Evolutionary conservation across 2,797 vertebrate species (phyloP), one percentile per base, ranked within the genome.

Genomic region (Basileuterus tristriatus): DNA sequence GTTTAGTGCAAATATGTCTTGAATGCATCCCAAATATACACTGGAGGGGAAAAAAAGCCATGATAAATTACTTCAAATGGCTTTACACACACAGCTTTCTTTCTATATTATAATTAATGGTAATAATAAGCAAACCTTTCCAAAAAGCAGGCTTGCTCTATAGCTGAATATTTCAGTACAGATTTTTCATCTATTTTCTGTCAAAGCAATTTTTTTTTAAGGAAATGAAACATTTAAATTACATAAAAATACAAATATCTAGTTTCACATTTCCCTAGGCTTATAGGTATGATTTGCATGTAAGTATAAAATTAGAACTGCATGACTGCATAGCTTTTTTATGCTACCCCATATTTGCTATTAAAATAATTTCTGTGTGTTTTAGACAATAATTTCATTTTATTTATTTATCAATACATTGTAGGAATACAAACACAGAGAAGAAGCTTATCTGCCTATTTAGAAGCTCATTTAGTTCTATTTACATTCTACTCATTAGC

Each of bases 201-300:
- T 65, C 64, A 95, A 93, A 87, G 10, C 20, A 90, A 81, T 55
- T 69, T 55, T 79, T 79, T 79, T 93, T 72, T 9, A 92, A 71
- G 21, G 21, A 21, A 89, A 82, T 50, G 0, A 85, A 94, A 87
- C 83, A 77, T 67, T 75, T 69, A 82, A 85, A 91, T 81, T 63
- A 36, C 12, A 71, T 26, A 86, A 86, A 90, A 86, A 44, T 75
- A 91, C 30, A 68, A 90, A 96, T 69, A 84, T 24, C 44, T 8
- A 55, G 36, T 50, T 95, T 74, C 70, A 72, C 4, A 59, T 85
- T 86, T 86, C 55, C 50, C 37, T 53, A 36, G 34, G 37, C 37
- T 85, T 82, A 52, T 69, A 36, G 37, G 21, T 65, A 43, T 37
- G 30, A 88, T 88, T 78, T 81, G 65, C 23, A n/a, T 16, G 39